These are phyloP conservation scores for Epistrophe eligans DNA, from an alignment of 2,888 invertebrate genomes.

Conservation along the genomic window DNA sequence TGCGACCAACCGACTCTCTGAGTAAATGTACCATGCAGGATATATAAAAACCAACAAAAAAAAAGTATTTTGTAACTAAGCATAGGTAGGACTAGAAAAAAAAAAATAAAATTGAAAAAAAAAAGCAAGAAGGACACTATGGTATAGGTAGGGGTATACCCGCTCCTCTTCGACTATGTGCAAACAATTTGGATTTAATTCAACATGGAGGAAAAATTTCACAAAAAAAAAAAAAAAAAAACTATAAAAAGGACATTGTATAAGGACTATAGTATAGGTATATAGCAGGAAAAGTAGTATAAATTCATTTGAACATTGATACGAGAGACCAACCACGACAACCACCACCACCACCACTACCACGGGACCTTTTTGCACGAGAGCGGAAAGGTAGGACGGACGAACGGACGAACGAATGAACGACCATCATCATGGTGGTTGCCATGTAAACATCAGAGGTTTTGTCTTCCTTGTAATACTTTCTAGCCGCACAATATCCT, in stretches of 20 bases:
- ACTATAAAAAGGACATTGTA: slow-evolving; percentile 49
- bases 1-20: slow-evolving; percentile 39
- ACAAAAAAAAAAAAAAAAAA: slow-evolving; percentile 13
- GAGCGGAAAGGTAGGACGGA: background rate
- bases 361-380: background rate
- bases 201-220: slow-evolving; percentile 35
- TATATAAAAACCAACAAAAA: slow-evolving; percentile 14
- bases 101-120: slow-evolving; percentile 27
- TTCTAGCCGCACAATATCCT: slow-evolving; percentile 57
- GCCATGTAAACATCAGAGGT: slow-evolving; percentile 42
- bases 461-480: slow-evolving; percentile 43
- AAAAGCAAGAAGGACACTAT: slow-evolving; percentile 21
- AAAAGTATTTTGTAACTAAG: slow-evolving; percentile 10
- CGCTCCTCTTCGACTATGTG: slow-evolving; percentile 52
- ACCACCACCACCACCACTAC: background rate
- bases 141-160: background rate
- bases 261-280: background rate
- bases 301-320: slow-evolving; percentile 60
- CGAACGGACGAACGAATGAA: background rate
- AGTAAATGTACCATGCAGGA: slow-evolving; percentile 44
- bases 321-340: slow-evolving; percentile 33
- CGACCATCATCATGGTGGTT: slow-evolving; percentile 32
- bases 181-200: slow-evolving; percentile 69
- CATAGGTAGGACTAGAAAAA: slow-evolving; percentile 16
- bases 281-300: slow-evolving; percentile 32